Evolutionary conservation across 1,140 invertebrate species (phyloP), one percentile per base, ranked within the genome.

Genomic region (Venturia canescens): DNA sequence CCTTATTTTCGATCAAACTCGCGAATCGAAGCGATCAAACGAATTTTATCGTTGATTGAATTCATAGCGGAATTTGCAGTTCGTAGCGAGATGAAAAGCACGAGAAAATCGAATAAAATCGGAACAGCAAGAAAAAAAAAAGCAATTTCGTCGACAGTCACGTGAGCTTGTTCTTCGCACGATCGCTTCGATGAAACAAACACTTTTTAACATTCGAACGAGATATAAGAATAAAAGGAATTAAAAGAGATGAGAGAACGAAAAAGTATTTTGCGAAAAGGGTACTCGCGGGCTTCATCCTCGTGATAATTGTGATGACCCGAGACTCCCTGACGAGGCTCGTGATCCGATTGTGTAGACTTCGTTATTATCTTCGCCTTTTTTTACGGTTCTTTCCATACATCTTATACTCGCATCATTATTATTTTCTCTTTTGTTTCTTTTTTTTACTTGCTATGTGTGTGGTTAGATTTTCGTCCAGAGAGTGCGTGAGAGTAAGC

Each of bases 211-310:
- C 18, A 53, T 27, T 23, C 34, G 34, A 74, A 27, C n/a, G n/a
- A 44, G 6, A 48, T 34, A 44, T 27, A 48, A 23, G 48, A 74
- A 74, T 21, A 53, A 48, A 71, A 53, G 72, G 27, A 38, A 70
- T 34, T 38, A n/a, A 38, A 70, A 57, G 18, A 57, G 13, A 57
- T 21, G 53, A 57, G 27, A 38, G 27, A 70, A 18, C 27, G 27
- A 38, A 53, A 77, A 66, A 77, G 74, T 66, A 63, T 77, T 60
- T 66, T 77, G 48, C 74, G 74, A 77, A 66, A 60, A 60, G 74
- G 50, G 53, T 63, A 60, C 53, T 77, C 53, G 50, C 31, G 70
- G 70, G 34, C 38, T 72, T 27, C 70, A 50, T 50, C 38, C 70
- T 63, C 16, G 60, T 77, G 74, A 78, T 29, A 76, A 60, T 57